Conservation (phyloP, 2,113 vertebrate genomes). For the Cheirogaleus medius region DNA sequence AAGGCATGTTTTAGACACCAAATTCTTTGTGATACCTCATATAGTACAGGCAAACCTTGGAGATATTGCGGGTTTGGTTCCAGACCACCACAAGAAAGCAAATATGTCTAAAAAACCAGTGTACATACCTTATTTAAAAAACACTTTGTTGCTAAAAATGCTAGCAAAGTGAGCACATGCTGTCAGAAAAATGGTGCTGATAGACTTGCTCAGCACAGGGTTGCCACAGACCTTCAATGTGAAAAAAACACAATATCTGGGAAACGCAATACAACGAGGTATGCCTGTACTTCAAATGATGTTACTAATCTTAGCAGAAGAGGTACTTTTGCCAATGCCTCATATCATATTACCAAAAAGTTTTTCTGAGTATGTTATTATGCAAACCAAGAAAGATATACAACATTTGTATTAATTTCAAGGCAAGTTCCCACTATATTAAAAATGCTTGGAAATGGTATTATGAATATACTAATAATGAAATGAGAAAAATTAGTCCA, state of each 20-base stretch:
- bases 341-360: not conserved
- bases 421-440: not conserved
- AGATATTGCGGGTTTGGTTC: not conserved
- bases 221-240: not conserved
- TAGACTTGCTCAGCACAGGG: not conserved
- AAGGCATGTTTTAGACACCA: not conserved
- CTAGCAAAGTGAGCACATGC: not conserved
- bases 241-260: not conserved
- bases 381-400: not conserved
- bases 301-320: not conserved
- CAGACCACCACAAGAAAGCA: not conserved
- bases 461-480: not conserved
- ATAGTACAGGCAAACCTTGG: not conserved
- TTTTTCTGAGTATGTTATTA: not conserved
- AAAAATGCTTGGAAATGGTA: not conserved
- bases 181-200: not conserved
- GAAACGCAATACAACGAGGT: not conserved
- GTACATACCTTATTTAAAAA: not conserved
- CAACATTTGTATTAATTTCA: not conserved
- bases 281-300: not conserved
- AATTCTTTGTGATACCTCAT: not conserved
- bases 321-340: not conserved
- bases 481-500: slow-evolving; percentile 36
- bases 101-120: not conserved
- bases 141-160: no score